Conservation (phyloP, 2,888 invertebrate species). For the Mythimna albipuncta region DNA sequence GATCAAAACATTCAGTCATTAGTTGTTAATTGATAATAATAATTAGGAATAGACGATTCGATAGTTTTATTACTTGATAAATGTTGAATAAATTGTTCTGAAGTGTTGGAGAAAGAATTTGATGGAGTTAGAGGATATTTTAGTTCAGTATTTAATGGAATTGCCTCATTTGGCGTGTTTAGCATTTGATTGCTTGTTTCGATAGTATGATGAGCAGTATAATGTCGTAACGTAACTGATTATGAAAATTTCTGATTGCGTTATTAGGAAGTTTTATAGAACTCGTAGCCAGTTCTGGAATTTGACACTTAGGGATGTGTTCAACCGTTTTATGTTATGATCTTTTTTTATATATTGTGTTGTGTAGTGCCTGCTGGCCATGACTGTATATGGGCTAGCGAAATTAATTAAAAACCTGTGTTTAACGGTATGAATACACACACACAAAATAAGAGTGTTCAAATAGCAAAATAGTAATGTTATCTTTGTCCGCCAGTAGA, state of each 20-base stretch:
- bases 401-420: no score
- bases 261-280: background rate
- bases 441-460: no score
- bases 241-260: background rate
- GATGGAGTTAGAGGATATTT: constrained; percentile 25
- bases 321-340: no score
- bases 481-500: no score
- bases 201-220: constrained; percentile 1
- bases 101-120: constrained; percentile 36
- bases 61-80: constrained; percentile 25
- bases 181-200: constrained; percentile 40
- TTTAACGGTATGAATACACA: no score
- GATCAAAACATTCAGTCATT: constrained; percentile 41
- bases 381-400: no score
- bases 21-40: constrained; percentile 55
- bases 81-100: constrained; percentile 43
- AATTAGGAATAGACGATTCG: constrained; percentile 33
- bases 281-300: no score
- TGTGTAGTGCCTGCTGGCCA: no score
- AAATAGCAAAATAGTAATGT: no score
- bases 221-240: constrained; percentile 15
- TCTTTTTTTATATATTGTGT: no score
- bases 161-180: constrained; percentile 17
- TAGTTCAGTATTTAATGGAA: constrained; percentile 21
- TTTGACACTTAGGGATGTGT: no score